Evolutionary conservation across 2,888 invertebrate species (phyloP).

Genomic region (Caenorhabditis japonica): DNA sequence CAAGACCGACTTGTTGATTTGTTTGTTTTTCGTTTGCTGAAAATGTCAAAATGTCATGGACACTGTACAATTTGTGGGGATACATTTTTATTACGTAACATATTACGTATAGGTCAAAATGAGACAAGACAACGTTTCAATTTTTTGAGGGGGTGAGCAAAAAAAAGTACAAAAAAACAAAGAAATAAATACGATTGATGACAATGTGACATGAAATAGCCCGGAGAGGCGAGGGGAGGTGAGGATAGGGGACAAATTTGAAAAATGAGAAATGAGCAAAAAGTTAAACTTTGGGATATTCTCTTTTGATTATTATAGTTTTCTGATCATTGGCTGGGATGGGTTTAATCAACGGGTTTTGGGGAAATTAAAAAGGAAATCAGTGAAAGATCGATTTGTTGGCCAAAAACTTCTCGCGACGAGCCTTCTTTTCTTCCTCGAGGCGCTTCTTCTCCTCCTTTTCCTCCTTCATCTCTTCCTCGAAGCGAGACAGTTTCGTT

Average conservation of each 20-base stretch:
- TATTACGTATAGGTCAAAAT: constrained; percentile 17
- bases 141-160: constrained; percentile 8
- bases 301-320: not conserved
- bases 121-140: constrained; percentile 27
- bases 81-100: constrained; percentile 29
- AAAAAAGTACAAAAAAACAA: constrained; percentile 18
- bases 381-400: constrained; percentile 64
- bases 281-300: constrained; percentile 38
- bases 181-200: constrained; percentile 34
- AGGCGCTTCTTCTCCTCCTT: constrained; percentile 59
- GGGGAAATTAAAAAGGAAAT: constrained; percentile 17
- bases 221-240: constrained; percentile 22
- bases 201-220: constrained; percentile 11
- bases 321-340: no score
- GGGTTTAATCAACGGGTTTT: not conserved
- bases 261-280: constrained; percentile 12
- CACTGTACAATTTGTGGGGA: constrained; percentile 1
- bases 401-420: constrained; percentile 64
- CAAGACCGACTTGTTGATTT: constrained; percentile 47
- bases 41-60: not conserved
- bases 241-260: constrained; percentile 7
- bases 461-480: constrained; percentile 67
- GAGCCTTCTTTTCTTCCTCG: constrained; percentile 61
- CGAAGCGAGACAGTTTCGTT: constrained; percentile 62
- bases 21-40: constrained; percentile 39